Base-by-base conservation (phyloP, 1,140 invertebrate genomes). In the Trinorchestia longiramus region DNA sequence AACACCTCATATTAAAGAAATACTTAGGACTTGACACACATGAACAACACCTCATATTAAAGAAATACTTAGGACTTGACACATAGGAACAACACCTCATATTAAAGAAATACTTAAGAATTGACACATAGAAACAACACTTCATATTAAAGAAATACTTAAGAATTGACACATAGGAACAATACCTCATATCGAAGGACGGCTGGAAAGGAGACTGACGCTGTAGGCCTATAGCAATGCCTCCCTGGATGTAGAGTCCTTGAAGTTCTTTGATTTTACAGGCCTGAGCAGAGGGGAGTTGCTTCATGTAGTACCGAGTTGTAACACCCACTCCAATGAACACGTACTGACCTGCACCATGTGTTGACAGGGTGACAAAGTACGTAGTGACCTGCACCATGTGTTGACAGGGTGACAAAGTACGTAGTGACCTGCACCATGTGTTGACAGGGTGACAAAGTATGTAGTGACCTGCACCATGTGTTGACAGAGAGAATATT, bases 261-360 rank as follows among this genome's bases (percentile, higher is more conserved):
- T 96, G 96, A 0, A 96, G 96, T 62, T 96, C 96, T 57, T 96
- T 96, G 11, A 96, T 95, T 0, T 94, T 28, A 40, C 96, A 96
- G n/a, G 96, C 95, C 4, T 95, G 95, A 15, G 77, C 36, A 1
- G 95, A 0, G 1, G 96, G 96, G n/a, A 96, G 95, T 15, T 77
- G 45, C 3, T 95, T 44, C n/a, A 96, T 88, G 96, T 95, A 96
- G 95, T 96, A 91, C 44, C 96, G 96, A 53, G 96, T 96, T 42
- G 96, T 96, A 0, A 96, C 96, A 44, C 96, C 96, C 19, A 96
- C 96, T 4, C 96, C 96, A 41, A 96, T 96, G 96, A 96, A 96
- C 19, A 96, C 96, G 57, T 96, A 96, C 43, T 96, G 87, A n/a
- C 95, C 96, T 96, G 62, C 28, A 28, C 87, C 4, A 42, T 77